Evolutionary conservation across 2,113 vertebrate species (phyloP).

Genomic region (Taxidea taxus): DNA sequence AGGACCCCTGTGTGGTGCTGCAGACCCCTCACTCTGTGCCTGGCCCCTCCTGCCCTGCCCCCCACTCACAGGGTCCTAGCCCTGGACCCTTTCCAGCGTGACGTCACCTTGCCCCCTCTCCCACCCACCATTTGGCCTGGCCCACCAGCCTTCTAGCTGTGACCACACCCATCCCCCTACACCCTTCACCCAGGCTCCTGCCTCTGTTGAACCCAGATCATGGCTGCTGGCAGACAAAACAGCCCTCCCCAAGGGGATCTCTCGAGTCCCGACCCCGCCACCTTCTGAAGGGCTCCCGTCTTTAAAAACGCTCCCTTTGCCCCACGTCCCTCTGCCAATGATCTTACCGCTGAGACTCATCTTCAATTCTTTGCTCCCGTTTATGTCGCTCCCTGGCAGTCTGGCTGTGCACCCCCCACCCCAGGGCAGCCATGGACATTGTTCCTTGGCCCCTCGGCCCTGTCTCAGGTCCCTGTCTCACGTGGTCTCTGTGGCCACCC

Average conservation of each 20-base stretch:
- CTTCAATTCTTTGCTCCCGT: not conserved
- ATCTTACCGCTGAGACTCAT: not conserved
- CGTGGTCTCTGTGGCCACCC: not conserved
- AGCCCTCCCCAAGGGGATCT: accelerated
- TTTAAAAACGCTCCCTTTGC: not conserved
- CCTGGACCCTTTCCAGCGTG: not conserved
- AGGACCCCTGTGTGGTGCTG: not conserved
- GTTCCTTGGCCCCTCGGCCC: not conserved
- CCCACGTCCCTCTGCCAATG: not conserved
- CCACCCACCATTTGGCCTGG: not conserved
- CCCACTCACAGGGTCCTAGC: not conserved
- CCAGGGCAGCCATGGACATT: not conserved
- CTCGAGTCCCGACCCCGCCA: not conserved
- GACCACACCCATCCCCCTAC: not conserved
- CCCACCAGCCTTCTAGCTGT: not conserved
- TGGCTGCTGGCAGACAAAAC: not conserved
- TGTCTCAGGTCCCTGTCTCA: not conserved
- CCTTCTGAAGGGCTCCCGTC: not conserved
- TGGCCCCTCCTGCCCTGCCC: not conserved
- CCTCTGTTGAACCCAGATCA: not conserved
- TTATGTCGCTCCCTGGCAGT: not conserved
- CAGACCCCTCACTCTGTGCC: not conserved
- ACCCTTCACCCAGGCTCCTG: not conserved
- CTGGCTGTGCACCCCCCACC: not conserved
- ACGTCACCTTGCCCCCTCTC: not conserved